Evolutionary conservation across 2,797 vertebrate genomes (phyloP), one percentile per base, ranked within the genome.

Genomic region (Hyperoplus lanceolatus): DNA sequence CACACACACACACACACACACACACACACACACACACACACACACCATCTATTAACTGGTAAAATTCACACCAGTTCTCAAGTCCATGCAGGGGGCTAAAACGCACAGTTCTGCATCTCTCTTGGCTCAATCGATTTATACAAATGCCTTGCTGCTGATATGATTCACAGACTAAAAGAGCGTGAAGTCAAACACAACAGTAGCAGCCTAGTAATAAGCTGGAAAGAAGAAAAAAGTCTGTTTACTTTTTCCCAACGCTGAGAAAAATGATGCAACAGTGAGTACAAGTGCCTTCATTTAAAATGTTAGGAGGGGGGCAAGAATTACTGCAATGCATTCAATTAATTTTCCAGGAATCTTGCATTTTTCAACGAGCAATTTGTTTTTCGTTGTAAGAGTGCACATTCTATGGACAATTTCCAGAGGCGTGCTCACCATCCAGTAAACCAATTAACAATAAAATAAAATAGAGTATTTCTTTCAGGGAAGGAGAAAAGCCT

Each of bases 311-410:
- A 1, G 3, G 11, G 68, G 5, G 12, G 6, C 38, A 59, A 63
- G 73, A 58, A 66, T 67, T 56, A 72, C 67, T 82, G 64, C 55
- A 70, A 79, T 68, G 77, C 72, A 77, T 68, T 85, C 60, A 81
- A 68, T 87, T 75, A 10, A 79, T 87, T 90, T 86, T 80, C 78
- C 75, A 86, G 79, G 84, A 92, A 90, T 77, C 38, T 68, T 75
- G 64, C 53, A 48, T 41, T 80, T 78, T 57, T 73, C 42, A 77
- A 68, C 73, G 56, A 85, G 54, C 38, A 16, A 11, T 29, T 29
- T 53, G 53, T 67, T 62, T 65, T 73, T 68, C 18, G 49, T 64
- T 82, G 5, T 38, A 67, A 75, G 50, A 56, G 48, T 68, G 41
- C 70, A 59, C 59, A 70, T 54, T 75, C 71, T 58, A 72, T 12